Conservation (phyloP, 2,113 vertebrate species). For the Otolemur garnettii region DNA sequence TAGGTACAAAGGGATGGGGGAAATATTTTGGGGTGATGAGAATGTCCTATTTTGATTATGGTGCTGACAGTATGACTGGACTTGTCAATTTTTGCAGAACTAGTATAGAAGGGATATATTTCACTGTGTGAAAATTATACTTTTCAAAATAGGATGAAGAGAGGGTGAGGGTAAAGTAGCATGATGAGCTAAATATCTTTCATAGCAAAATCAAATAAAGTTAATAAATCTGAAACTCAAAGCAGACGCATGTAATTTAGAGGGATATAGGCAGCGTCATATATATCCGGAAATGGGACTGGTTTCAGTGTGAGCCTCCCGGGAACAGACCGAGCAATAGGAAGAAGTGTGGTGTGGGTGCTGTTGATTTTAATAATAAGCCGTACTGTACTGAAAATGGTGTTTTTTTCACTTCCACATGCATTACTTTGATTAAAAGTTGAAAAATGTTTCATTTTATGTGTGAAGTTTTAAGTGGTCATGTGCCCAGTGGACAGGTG, state of each 20-base stretch:
- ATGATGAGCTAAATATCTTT: neutral
- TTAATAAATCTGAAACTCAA: neutral
- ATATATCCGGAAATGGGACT: neutral
- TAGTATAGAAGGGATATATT: neutral
- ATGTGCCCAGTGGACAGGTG: neutral
- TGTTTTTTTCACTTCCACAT: neutral
- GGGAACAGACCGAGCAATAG: neutral
- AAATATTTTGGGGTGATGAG: neutral
- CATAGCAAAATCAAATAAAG: neutral
- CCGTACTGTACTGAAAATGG: neutral
- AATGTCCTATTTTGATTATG: neutral
- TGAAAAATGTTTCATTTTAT: neutral
- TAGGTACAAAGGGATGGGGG: neutral
- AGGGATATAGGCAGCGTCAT: neutral
- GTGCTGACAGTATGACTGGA: neutral
- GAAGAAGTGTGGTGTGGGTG: neutral
- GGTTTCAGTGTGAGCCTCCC: neutral
- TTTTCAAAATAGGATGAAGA: neutral
- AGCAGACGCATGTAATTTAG: neutral
- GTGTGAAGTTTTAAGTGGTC: neutral
- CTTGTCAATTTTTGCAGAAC: neutral
- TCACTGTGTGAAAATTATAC: constrained; percentile 6
- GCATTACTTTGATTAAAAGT: constrained; percentile 3
- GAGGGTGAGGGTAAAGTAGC: neutral
- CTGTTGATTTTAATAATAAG: neutral